phyloP scores from a whole-genome alignment of 2,888 invertebrate species.

The Rotaria magnacalcarata region DNA sequence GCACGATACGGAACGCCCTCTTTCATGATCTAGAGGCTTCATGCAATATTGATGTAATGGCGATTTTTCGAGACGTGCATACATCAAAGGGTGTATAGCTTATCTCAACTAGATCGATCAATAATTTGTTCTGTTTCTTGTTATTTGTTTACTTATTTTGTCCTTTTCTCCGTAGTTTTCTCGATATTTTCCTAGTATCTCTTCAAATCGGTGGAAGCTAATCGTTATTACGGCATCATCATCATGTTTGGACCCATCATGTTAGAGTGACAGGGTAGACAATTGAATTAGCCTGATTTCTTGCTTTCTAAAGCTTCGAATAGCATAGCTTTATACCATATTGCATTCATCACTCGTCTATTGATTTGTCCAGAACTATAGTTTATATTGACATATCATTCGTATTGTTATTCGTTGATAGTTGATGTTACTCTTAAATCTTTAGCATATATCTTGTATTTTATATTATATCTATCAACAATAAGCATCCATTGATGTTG shows the following conservation, averaged over 20 bases:
- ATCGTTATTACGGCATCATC: not conserved
- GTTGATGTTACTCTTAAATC: not conserved
- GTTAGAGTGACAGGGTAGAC: not conserved
- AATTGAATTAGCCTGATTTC: conserved; percentile 7
- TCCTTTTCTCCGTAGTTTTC: not conserved
- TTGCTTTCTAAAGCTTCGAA: not conserved
- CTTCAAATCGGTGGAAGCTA: conserved; percentile 1
- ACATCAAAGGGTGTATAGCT: too few species aligned
- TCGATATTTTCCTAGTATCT: not conserved
- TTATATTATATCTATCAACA: not conserved
- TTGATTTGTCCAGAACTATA: not conserved
- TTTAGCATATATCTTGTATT: not conserved
- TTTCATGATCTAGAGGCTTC: too few species aligned
- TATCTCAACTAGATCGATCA: not conserved
- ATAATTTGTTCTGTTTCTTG: conserved; percentile 21
- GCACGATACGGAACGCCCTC: too few species aligned
- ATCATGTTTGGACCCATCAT: not conserved
- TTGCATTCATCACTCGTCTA: not conserved
- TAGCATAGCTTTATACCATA: not conserved
- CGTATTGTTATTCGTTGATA: not conserved
- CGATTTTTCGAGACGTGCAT: too few species aligned
- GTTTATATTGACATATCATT: not conserved
- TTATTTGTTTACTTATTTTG: conserved; percentile 3
- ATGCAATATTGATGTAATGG: too few species aligned
- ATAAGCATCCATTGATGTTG: conserved; percentile 13